Conservation (phyloP, 2,888 invertebrate genomes). For the Amphipyra berbera region DNA sequence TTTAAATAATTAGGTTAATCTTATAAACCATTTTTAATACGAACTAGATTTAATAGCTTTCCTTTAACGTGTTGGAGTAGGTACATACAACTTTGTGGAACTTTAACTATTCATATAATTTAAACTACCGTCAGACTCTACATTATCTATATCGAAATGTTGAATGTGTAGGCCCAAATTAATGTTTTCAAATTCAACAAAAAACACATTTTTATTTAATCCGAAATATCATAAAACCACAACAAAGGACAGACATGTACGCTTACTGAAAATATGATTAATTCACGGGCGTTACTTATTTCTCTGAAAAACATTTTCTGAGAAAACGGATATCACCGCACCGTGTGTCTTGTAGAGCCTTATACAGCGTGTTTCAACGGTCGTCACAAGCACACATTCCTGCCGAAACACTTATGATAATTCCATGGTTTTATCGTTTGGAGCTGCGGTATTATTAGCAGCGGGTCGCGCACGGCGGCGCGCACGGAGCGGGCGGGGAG, state of each 20-base stretch:
- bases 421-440: conserved; percentile 88
- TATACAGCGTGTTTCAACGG: conserved; percentile 45
- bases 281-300: conserved; percentile 41
- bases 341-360: conserved; percentile 49
- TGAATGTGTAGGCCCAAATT: not conserved
- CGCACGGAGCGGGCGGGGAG: conserved; percentile 46
- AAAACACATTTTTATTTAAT: conserved; percentile 10
- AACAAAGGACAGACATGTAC: conserved; percentile 30
- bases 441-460: conserved; percentile 86
- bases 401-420: conserved; percentile 87
- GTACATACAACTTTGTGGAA: too few species aligned
- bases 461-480: conserved; percentile 54
- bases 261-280: conserved; percentile 27
- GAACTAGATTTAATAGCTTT: too few species aligned
- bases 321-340: conserved; percentile 47
- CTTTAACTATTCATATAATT: not conserved
- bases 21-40: too few species aligned
- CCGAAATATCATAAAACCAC: conserved; percentile 6
- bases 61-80: too few species aligned
- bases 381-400: conserved; percentile 84
- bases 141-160: not conserved
- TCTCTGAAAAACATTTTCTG: conserved; percentile 52
- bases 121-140: not conserved
- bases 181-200: not conserved
- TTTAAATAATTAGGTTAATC: not conserved